Percentiles rank a stretch among this genome's conserved stretches.
Evolutionary conservation across 2,888 invertebrate genomes (phyloP).

Genomic region (Polydrusus pterygomalis): DNA sequence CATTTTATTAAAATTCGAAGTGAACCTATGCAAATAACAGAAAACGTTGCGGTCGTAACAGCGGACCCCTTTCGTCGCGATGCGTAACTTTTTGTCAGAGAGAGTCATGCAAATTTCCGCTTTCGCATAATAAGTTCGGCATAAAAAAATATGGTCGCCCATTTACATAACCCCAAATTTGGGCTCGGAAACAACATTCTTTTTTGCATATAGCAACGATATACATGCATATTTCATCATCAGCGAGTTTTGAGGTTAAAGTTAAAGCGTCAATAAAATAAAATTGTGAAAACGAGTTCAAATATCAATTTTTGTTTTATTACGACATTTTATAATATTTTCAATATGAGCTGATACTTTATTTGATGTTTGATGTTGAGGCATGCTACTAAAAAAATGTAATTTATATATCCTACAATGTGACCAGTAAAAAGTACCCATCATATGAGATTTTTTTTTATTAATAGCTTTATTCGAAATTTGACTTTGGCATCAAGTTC

Average conservation of each 20-base stretch:
- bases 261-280: conserved; percentile 12
- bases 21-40: conserved; percentile 24
- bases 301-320: too few relatives aligned
- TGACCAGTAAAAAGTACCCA: too few relatives aligned
- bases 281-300: not conserved
- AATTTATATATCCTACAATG: too few relatives aligned
- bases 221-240: conserved; percentile 50
- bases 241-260: conserved; percentile 26
- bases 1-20: conserved; percentile 12
- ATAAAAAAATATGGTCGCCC: conserved; percentile 30
- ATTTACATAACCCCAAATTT: conserved; percentile 29
- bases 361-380: too few relatives aligned
- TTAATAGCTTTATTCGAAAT: too few relatives aligned
- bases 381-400: too few relatives aligned
- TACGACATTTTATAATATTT: too few relatives aligned
- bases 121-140: conserved; percentile 37
- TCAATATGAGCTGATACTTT: too few relatives aligned
- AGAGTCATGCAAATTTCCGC: conserved; percentile 35
- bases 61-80: conserved; percentile 10
- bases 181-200: conserved; percentile 27
- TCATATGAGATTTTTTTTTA: too few relatives aligned
- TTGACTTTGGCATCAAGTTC: too few relatives aligned
- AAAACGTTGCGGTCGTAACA: conserved; percentile 17
- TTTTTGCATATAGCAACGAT: conserved; percentile 49
- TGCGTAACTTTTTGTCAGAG: conserved; percentile 20